phyloP scores from a whole-genome alignment of 2,113 vertebrate species.

The Coregonus clupeaformis region DNA sequence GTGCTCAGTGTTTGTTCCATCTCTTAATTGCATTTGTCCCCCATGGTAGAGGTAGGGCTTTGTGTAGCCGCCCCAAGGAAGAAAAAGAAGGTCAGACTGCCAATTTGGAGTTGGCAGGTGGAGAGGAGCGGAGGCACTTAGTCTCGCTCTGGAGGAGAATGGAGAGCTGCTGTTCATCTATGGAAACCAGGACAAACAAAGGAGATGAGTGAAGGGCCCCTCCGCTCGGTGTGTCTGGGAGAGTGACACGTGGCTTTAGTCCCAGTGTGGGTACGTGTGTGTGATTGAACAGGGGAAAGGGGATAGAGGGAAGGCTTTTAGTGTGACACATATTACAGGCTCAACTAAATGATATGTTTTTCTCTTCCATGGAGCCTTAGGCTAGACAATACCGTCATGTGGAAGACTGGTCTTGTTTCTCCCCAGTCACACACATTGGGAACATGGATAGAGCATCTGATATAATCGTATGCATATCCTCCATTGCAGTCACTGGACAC shows the following conservation, averaged over 20 bases:
- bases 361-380: constrained; percentile 5
- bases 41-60: constrained; percentile 66
- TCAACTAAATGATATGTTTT: constrained; percentile 15
- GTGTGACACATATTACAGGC: constrained; percentile 12
- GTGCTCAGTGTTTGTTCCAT: constrained; percentile 74
- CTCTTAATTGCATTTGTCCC: constrained; percentile 69
- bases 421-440: neutral
- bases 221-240: constrained; percentile 38
- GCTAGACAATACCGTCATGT: constrained; percentile 23
- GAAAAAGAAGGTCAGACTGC: constrained; percentile 73
- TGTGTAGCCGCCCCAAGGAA: constrained; percentile 65
- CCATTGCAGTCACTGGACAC: neutral
- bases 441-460: neutral
- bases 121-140: constrained; percentile 67
- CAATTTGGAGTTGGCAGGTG: constrained; percentile 71
- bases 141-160: constrained; percentile 66
- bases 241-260: constrained; percentile 51
- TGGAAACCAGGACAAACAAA: constrained; percentile 70
- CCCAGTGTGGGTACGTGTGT: constrained; percentile 25
- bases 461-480: neutral
- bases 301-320: no score
- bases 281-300: neutral
- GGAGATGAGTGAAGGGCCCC: constrained; percentile 61
- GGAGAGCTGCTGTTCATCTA: constrained; percentile 63
- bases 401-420: neutral